phyloP scores from a whole-genome alignment of 1,140 invertebrate species.

The Mercenaria mercenaria region DNA sequence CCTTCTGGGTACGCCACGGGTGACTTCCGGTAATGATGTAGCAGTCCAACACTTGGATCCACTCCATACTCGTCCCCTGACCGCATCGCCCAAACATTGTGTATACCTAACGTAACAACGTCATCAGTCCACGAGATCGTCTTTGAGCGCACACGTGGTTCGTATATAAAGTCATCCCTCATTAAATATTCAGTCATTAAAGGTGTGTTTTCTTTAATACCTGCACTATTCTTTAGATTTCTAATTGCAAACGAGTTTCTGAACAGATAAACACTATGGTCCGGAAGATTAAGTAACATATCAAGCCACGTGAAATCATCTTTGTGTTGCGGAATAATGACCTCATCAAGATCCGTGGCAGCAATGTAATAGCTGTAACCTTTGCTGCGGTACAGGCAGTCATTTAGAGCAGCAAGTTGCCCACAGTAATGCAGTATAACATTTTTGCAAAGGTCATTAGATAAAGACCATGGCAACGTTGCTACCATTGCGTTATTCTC shows the following conservation, averaged over 20 bases:
- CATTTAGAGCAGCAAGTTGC: conserved; percentile 43
- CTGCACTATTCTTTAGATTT: not conserved
- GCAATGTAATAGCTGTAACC: not conserved
- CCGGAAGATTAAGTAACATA: not conserved
- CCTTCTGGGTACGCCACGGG: not conserved
- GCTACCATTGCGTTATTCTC: not conserved
- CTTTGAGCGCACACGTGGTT: conserved; percentile 13
- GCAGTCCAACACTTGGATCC: not conserved
- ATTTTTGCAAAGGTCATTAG: not conserved
- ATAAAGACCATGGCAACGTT: conserved; percentile 10
- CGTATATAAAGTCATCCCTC: conserved; percentile 2
- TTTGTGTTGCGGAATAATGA: conserved; percentile 3
- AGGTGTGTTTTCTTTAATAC: not conserved
- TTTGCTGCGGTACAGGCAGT: conserved; percentile 51
- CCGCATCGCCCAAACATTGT: conserved; percentile 33
- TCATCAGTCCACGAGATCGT: not conserved
- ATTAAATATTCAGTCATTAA: not conserved
- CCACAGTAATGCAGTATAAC: conserved; percentile 26
- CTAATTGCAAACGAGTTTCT: not conserved
- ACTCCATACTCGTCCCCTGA: not conserved
- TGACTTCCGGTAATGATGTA: conserved; percentile 44
- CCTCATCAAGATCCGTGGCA: conserved; percentile 25
- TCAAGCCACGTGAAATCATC: not conserved
- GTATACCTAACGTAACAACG: conserved; percentile 41
- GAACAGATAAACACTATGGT: conserved; percentile 13